Evolutionary conservation across 2,797 vertebrate species (phyloP).

Genomic region (Acipenser ruthenus): DNA sequence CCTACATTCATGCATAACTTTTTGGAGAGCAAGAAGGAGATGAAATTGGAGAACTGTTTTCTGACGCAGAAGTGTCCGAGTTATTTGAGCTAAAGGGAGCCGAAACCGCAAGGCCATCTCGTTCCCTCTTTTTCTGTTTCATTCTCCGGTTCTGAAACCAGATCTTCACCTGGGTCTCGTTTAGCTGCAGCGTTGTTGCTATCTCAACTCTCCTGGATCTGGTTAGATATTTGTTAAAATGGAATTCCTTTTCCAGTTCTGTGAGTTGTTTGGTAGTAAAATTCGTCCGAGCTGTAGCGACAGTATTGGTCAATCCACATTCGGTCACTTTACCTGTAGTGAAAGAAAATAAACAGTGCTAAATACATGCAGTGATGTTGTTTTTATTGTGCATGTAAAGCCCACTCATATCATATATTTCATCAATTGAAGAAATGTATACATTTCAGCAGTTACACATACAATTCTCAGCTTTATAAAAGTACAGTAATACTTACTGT

Average conservation of each 20-base stretch:
- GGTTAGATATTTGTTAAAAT: constrained; percentile 67
- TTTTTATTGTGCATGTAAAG: too few relatives aligned
- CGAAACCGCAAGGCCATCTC: constrained; percentile 26
- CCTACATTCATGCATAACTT: background rate
- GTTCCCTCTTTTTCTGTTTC: constrained; percentile 64
- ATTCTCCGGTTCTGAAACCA: constrained; percentile 57
- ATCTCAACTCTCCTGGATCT: constrained; percentile 61
- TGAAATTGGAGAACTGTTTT: constrained; percentile 16
- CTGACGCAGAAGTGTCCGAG: constrained; percentile 20
- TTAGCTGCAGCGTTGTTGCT: constrained; percentile 57
- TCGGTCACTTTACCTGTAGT: constrained; percentile 13
- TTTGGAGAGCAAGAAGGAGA: constrained; percentile 20
- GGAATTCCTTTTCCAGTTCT: constrained; percentile 34
- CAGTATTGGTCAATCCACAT: constrained; percentile 6
- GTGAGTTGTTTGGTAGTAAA: constrained; percentile 21
- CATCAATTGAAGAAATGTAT: too few relatives aligned
- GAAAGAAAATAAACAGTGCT: background rate
- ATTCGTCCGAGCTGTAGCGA: constrained; percentile 13
- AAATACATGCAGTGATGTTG: too few relatives aligned
- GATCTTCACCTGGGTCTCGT: constrained; percentile 64
- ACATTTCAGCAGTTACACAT: too few relatives aligned
- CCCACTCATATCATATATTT: too few relatives aligned
- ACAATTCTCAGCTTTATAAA: too few relatives aligned
- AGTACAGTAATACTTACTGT: constrained; percentile 8
- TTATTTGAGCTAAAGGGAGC: constrained; percentile 8